These are phyloP conservation scores for Coelopa pilipes DNA, from an alignment of 2,888 invertebrate species.

Conservation along the genomic window DNA sequence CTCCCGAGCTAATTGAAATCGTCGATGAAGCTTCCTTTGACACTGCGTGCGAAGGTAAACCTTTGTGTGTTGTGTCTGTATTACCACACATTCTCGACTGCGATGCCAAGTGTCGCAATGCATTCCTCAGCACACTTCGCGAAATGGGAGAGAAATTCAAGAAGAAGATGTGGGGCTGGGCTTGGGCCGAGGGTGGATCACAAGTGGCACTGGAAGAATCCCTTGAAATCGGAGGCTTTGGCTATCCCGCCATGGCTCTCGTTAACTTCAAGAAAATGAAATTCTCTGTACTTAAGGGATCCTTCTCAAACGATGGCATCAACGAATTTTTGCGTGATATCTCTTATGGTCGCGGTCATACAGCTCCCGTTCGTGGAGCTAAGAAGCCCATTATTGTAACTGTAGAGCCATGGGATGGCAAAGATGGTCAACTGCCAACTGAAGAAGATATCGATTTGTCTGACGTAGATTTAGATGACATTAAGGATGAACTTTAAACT, in stretches of 20 bases:
- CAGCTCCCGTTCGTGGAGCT: conserved; percentile 86
- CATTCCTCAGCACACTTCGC: conserved; percentile 80
- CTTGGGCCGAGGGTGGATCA: conserved; percentile 93
- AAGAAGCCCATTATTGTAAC: conserved; percentile 78
- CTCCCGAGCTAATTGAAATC: conserved; percentile 87
- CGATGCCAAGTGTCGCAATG: conserved; percentile 88
- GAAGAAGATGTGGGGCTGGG: conserved; percentile 97
- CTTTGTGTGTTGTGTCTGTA: conserved; percentile 90
- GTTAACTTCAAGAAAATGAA: conserved; percentile 97
- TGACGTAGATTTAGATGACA: conserved; percentile 84
- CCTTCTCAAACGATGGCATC: conserved; percentile 94
- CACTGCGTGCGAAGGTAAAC: conserved; percentile 84
- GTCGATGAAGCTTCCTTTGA: conserved; percentile 73
- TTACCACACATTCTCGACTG: conserved; percentile 97
- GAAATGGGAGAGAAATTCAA: conserved; percentile 90
- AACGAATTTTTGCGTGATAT: conserved; percentile 94
- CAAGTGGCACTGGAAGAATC: conserved; percentile 87
- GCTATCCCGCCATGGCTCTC: conserved; percentile 98
- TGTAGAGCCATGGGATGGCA: conserved; percentile 91
- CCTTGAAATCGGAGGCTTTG: conserved; percentile 96
- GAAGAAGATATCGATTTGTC: conserved; percentile 90
- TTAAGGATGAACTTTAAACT: conserved; percentile 60
- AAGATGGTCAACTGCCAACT: conserved; percentile 86
- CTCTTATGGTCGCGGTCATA: conserved; percentile 92
- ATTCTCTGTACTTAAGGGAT: conserved; percentile 90